Evolutionary conservation across 1,140 invertebrate species (phyloP).

Genomic region (Elysia chlorotica): DNA sequence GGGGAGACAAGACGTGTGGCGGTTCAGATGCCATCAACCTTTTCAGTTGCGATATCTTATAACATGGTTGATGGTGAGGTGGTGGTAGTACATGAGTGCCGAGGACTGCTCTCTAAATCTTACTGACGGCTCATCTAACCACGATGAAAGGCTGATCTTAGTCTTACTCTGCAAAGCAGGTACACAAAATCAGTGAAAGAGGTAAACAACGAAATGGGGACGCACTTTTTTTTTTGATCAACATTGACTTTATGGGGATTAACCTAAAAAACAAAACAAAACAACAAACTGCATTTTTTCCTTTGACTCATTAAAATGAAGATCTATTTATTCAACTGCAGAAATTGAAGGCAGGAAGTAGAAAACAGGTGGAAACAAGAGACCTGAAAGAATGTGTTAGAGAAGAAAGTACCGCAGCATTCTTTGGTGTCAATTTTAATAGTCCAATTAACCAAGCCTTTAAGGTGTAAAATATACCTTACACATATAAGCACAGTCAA

Average conservation of each 20-base stretch:
- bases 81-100: slow-evolving; percentile 14
- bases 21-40: slow-evolving; percentile 9
- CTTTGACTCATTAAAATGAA: not conserved
- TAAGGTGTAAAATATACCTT: too few relatives aligned
- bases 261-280: not conserved
- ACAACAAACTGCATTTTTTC: not conserved
- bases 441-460: too few relatives aligned
- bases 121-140: slow-evolving; percentile 19
- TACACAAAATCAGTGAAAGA: slow-evolving; percentile 19
- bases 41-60: slow-evolving; percentile 18
- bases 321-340: not conserved
- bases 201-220: not conserved
- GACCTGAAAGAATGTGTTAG: not conserved
- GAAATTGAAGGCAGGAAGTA: not conserved
- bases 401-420: not conserved
- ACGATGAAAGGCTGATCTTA: slow-evolving; percentile 25
- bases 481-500: too few relatives aligned
- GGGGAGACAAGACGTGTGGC: slow-evolving; percentile 9
- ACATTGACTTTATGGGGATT: not conserved
- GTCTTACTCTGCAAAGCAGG: slow-evolving; percentile 25
- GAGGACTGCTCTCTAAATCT: slow-evolving; percentile 19
- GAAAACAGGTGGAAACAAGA: not conserved
- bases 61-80: slow-evolving; percentile 18
- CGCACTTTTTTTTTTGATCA: not conserved
- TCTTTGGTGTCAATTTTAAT: too few relatives aligned